phyloP scores from a whole-genome alignment of 1,140 invertebrate genomes.

The Macrostomum lignano region DNA sequence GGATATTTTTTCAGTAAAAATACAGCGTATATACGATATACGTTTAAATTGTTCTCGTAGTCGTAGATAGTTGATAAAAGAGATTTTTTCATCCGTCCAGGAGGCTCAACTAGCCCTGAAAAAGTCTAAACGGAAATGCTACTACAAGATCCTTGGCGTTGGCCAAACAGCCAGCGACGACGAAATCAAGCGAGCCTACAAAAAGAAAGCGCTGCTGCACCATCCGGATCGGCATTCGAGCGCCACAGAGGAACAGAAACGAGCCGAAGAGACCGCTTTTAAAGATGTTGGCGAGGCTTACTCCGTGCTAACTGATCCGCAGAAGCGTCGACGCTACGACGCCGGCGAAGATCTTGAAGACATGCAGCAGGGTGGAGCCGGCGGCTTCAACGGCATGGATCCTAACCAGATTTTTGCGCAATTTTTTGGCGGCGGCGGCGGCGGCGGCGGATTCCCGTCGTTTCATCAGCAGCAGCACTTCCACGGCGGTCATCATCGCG shows the following conservation, averaged over 20 bases:
- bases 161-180: conserved; percentile 39
- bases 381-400: too few relatives aligned
- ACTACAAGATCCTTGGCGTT: conserved; percentile 65
- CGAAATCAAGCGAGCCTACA: conserved; percentile 82
- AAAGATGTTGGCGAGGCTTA: conserved; percentile 28
- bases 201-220: conserved; percentile 3
- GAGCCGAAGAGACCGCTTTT: conserved; percentile 49
- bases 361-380: background rate
- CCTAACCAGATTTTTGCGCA: too few relatives aligned
- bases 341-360: conserved; percentile 24
- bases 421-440: too few relatives aligned
- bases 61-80: too few relatives aligned
- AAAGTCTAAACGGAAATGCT: conserved; percentile 33
- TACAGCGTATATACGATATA: too few relatives aligned
- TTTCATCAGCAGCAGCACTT: too few relatives aligned
- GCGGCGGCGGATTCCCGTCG: too few relatives aligned
- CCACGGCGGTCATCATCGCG: too few relatives aligned
- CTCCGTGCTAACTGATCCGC: conserved; percentile 19
- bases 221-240: conserved; percentile 48
- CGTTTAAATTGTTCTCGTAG: too few relatives aligned
- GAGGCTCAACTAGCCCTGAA: background rate
- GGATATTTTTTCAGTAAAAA: too few relatives aligned
- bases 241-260: conserved; percentile 48
- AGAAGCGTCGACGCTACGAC: conserved; percentile 23
- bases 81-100: too few relatives aligned